Evolutionary conservation across 2,888 invertebrate genomes (phyloP), one percentile per base, ranked within the genome.

Genomic region (Pandemis corylana): DNA sequence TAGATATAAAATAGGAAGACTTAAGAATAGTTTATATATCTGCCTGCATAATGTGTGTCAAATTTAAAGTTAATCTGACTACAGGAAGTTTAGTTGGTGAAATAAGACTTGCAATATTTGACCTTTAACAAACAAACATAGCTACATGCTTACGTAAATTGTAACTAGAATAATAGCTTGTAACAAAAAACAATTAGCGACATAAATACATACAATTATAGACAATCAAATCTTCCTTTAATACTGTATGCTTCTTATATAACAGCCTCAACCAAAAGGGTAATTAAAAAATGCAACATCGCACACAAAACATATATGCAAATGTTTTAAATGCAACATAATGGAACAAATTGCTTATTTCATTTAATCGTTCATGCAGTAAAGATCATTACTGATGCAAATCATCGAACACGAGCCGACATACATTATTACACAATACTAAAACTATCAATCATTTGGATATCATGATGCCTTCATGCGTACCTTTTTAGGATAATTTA

Each of bases 401-500:
- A 51, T 20, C 20, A 42, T 46, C 12, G 28, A 12, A 5, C 65
- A 65, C 49, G 36, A n/a, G 41, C 41, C 64, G n/a, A 44, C 28
- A 36, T 36, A 4, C 4, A 36, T 44, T 28, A 69, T 70, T 36
- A n/a, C 65, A 9, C 20, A 74, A 56, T 63, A 67, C 62, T 13
- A 71, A 75, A 56, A 71, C 20, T 15, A 67, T 62, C n/a, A 68
- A 75, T 62, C 56, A 62, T 10, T 71, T 6, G 20, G 42, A 49
- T 62, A 46, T 4, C 53, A 36, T n/a, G 5, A 41, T 69, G 46
- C 12, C 56, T 69, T 61, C 68, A 42, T 59, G 59, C 71, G 63
- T 72, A 56, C 56, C 36, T 15, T 62, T 65, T 70, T 53, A 44
- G 67, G 66, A 75, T 74, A 68, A 75, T 71, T 71, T 65, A 61